Base-by-base conservation (phyloP, 2,113 vertebrate genomes). In the Abramis brama region DNA sequence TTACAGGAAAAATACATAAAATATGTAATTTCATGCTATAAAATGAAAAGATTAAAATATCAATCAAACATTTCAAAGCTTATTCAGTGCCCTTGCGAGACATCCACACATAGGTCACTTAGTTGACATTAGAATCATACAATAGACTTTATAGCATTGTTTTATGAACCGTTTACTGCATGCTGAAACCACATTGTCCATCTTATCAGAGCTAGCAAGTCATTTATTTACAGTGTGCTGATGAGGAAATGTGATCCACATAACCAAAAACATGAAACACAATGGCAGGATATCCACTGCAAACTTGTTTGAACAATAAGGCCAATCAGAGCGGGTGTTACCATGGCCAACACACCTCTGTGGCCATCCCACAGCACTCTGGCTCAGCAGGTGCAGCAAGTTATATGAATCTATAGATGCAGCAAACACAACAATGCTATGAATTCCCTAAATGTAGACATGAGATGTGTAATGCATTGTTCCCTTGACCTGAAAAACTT, bases 381-480 rank as follows among this genome's bases (percentile, higher is more conserved):
- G 33, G 30, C 43, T 80, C 43, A 77, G 75, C 88, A 87, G 85
- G 88, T 87, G 82, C 73, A 89, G 55, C 25, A 62, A 73, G 82
- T 70, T 71, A 36, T 71, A 25, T 78, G 19, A 57, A 39, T 57
- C 66, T 21, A 43, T 12, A 47, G 8, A 70, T 12, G 30, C 25
- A 70, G 19, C 17, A 64, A 45, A 47, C 79, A 79, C n/a, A 64
- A 19, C 36, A 79, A 80, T 45, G 6, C 6, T 6, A 5, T 64
- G 78, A 9, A 66, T 80, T 30, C 39, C 4, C 43, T 64, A 21
- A 27, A 30, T 21, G 4, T 15, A 25, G 13, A 60, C 23, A 45
- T 47, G 4, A 64, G 25, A 23, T 47, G 39, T 68, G 43, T 81
- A 33, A 50, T 36, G 19, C 45, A 36, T 52, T 68, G 45, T 82